Evolutionary conservation across 2,888 invertebrate species (phyloP), one percentile per base, ranked within the genome.

Genomic region (Polyploca ridens): DNA sequence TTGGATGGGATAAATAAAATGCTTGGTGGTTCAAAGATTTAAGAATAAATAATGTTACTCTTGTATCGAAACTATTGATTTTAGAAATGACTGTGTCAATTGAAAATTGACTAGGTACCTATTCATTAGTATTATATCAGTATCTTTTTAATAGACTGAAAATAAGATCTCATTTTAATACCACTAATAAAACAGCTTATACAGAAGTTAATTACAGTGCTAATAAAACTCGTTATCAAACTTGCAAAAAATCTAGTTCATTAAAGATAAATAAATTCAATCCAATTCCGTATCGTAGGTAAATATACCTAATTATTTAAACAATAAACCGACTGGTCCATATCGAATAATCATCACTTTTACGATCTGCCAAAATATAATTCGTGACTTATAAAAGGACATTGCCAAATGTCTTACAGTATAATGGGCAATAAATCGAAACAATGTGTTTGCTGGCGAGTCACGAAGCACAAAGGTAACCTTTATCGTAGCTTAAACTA

Each of bases 401-500:
- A 69, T 66, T 71, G 68, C 66, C 68, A 72, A 77, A 78, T 82
- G 75, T 71, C 73, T 76, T 65, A 67, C 5, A 65, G 63, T 68
- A 69, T 77, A 81, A 80, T 79, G 76, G 78, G 73, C 69, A 70
- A 77, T 81, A 80, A 79, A 82, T 79, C 75, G 74, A 77, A 75
- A 79, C 82, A 84, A 81, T 81, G 72, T 75, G 72, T 72, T 65
- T 65, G 69, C 77, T 72, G 72, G 75, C 82, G 57, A 84, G 89
- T 89, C 89, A 89, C 89, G 88, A 87, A 81, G 73, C 73, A 75
- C 68, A 76, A 75, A 82, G 78, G 74, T 85, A 89, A 90, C 89
- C 89, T 90, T 90, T 89, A 78, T 70, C 54, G 54, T 19, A 68
- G 67, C 64, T 73, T 77, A 79, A 79, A 77, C 73, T 74, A 78